A percentile compares a stretch with the other conserved stretches of the same genome.
These are phyloP conservation scores for Acridotheres tristis DNA, from an alignment of 2,797 vertebrate genomes.

Conservation along the genomic window DNA sequence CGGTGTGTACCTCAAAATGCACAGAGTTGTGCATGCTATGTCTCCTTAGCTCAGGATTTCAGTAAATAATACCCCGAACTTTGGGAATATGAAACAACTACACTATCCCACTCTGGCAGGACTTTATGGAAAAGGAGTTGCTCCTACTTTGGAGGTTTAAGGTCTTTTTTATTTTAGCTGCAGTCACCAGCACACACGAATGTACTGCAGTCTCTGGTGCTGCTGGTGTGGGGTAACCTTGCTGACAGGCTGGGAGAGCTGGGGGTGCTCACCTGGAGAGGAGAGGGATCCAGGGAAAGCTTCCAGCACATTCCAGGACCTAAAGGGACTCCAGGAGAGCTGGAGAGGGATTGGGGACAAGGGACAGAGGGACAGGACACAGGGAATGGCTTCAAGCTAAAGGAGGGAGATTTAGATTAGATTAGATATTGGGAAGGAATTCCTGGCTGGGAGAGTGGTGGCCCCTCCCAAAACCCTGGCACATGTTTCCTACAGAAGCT, in stretches of 20 bases:
- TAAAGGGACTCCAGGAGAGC: not conserved
- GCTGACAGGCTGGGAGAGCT: not conserved
- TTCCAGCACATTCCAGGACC: accelerated
- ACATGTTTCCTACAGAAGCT: not conserved
- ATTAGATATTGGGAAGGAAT: not conserved
- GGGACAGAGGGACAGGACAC: accelerated
- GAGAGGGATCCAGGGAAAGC: not conserved
- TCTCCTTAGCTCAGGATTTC: not conserved
- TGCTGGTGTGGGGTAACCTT: not conserved
- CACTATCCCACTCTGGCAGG: not conserved
- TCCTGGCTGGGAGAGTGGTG: accelerated
- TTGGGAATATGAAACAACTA: not conserved
- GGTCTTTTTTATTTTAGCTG: not conserved
- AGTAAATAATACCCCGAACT: not conserved
- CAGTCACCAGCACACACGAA: not conserved
- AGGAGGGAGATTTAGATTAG: not conserved
- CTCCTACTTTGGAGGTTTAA: not conserved
- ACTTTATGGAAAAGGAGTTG: not conserved
- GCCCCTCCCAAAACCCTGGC: not conserved
- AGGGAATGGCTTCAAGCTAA: not conserved
- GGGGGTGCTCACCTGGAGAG: not conserved
- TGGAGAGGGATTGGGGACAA: not conserved
- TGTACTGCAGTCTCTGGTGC: not conserved
- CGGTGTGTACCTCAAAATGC: not conserved
- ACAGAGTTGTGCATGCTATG: accelerated